A percentile compares a stretch with the other conserved stretches of the same genome.
These are phyloP conservation scores for Acromyrmex charruanus DNA, from an alignment of 1,140 invertebrate genomes.

Conservation along the genomic window DNA sequence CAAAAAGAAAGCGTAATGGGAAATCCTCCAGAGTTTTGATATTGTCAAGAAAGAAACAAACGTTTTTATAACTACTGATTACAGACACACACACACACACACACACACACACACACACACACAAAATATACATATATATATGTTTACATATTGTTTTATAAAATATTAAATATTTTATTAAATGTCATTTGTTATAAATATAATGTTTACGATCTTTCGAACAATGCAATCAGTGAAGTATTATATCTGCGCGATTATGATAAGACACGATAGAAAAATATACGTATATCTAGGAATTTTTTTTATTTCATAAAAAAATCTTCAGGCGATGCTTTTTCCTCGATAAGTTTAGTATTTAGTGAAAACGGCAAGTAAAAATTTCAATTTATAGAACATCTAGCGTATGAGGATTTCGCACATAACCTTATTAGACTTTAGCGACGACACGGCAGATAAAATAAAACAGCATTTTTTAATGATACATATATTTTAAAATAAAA, in stretches of 20 bases:
- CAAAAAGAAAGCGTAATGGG: constrained; percentile 17
- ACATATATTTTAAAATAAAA: constrained; percentile 8
- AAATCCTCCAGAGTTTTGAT: not conserved
- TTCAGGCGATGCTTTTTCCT: constrained; percentile 1
- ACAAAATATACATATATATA: not conserved
- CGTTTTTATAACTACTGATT: not conserved
- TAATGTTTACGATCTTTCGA: not conserved
- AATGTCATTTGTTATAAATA: not conserved
- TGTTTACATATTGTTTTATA: not conserved
- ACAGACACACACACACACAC: not conserved
- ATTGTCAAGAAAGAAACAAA: not conserved
- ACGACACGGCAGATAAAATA: not conserved
- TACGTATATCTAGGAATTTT: not conserved
- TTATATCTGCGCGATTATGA: not conserved
- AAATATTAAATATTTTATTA: not conserved
- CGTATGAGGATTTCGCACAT: constrained; percentile 15
- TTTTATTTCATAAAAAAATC: not conserved
- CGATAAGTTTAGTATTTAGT: not conserved
- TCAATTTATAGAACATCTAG: constrained; percentile 24
- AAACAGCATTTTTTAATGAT: not conserved
- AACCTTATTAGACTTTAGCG: not conserved
- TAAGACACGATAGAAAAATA: not conserved
- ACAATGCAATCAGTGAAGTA: not conserved
- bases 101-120: not conserved
- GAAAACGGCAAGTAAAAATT: not conserved